Conservation (phyloP, 2,797 vertebrate species). For the Dryobates pubescens region DNA sequence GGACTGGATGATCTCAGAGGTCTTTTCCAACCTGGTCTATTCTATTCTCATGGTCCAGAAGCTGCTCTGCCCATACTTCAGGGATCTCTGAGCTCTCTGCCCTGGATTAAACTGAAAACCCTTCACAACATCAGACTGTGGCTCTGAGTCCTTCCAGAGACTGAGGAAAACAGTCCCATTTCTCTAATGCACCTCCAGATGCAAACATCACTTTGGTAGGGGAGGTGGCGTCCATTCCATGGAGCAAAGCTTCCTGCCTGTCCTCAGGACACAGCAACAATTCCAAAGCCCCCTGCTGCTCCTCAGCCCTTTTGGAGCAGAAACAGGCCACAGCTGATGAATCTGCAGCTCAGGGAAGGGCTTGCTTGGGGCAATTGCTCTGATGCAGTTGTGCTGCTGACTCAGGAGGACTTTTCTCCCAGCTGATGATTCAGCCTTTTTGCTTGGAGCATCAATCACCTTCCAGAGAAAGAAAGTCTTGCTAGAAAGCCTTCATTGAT, state of each 20-base stretch:
- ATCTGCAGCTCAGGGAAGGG: background rate
- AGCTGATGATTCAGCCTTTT: slow-evolving; percentile 30
- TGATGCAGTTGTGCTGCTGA: background rate
- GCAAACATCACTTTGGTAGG: accelerated
- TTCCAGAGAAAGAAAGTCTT: slow-evolving; percentile 25
- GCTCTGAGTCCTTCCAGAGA: background rate
- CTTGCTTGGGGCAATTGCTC: background rate
- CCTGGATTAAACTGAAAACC: background rate
- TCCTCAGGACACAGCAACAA: background rate
- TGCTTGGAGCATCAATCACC: slow-evolving; percentile 28
- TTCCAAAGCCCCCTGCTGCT: background rate
- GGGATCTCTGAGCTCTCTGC: background rate
- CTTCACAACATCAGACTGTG: background rate
- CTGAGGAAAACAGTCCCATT: background rate
- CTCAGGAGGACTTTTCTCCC: slow-evolving; percentile 16
- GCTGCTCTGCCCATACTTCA: background rate
- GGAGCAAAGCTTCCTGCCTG: background rate
- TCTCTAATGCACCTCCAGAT: background rate
- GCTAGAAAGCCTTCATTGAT: slow-evolving; percentile 41
- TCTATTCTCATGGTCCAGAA: background rate
- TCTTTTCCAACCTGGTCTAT: too few relatives aligned
- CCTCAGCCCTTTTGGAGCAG: background rate
- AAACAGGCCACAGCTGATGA: background rate
- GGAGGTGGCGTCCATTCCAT: background rate
- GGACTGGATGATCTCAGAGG: too few relatives aligned